Evolutionary conservation across 2,113 vertebrate genomes (phyloP).

Genomic region (Tetrax tetrax): DNA sequence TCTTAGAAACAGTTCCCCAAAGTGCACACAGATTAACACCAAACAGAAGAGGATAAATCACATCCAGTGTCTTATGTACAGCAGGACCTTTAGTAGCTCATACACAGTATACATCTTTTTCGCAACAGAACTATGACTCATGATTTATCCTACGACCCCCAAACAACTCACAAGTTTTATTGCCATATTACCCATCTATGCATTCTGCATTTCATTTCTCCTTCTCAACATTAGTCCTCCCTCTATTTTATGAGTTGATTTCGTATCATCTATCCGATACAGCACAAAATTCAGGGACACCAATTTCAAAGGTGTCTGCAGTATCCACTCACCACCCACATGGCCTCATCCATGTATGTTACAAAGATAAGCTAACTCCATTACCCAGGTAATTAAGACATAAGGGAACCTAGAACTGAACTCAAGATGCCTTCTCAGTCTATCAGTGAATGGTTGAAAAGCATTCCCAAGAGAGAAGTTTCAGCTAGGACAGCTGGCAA

Average conservation of each 20-base stretch:
- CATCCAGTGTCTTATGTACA: neutral
- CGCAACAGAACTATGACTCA: neutral
- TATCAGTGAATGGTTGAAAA: neutral
- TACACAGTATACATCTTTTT: neutral
- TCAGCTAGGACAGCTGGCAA: neutral
- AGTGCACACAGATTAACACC: neutral
- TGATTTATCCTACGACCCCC: neutral
- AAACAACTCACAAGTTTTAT: neutral
- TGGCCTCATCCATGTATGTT: rapidly evolving
- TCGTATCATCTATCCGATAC: neutral
- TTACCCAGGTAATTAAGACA: neutral
- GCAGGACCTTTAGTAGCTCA: neutral
- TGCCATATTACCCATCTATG: neutral
- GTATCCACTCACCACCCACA: rapidly evolving
- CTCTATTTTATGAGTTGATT: neutral
- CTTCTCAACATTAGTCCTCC: neutral
- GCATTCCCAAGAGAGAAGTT: neutral
- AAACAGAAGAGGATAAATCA: neutral
- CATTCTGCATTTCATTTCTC: neutral
- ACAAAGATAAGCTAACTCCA: neutral
- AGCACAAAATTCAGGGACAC: rapidly evolving
- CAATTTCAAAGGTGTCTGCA: neutral
- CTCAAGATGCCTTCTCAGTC: neutral
- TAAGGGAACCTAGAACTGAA: neutral
- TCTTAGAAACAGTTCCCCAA: neutral